phyloP scores from a whole-genome alignment of 2,113 vertebrate genomes.

The Pachycephala philippinensis region DNA sequence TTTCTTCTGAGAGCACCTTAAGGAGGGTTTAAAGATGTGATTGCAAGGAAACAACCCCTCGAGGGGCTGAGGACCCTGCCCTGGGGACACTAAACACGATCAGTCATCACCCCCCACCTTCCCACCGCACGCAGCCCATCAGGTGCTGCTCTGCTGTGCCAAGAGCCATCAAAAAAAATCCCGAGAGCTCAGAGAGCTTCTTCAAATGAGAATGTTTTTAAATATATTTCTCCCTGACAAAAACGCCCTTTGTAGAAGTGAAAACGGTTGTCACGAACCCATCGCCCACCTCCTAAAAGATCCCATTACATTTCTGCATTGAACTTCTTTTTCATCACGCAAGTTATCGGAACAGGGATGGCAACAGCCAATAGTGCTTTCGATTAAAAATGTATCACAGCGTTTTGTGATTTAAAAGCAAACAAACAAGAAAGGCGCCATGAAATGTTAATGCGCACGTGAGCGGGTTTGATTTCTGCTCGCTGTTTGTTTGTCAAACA shows the following conservation, averaged over 20 bases:
- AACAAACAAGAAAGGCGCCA: conserved; percentile 16
- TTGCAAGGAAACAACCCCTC: background rate
- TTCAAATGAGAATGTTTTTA: background rate
- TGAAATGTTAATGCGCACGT: conserved; percentile 26
- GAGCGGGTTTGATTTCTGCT: background rate
- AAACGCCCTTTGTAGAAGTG: background rate
- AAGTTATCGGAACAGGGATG: conserved; percentile 5
- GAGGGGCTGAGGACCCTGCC: background rate
- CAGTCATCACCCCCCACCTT: background rate
- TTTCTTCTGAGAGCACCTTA: background rate
- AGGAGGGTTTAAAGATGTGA: background rate
- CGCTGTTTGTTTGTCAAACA: conserved; percentile 11
- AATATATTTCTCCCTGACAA: conserved; percentile 3
- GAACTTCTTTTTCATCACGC: background rate
- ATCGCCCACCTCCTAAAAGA: conserved; percentile 4
- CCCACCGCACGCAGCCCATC: background rate
- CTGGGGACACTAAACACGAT: background rate
- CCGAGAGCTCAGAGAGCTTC: background rate
- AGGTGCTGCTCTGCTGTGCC: accelerated
- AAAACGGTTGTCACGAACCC: background rate
- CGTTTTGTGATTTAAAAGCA: conserved; percentile 50
- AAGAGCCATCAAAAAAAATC: background rate
- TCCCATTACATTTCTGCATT: conserved; percentile 1
- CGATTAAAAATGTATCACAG: conserved; percentile 57
- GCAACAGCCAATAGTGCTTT: conserved; percentile 14